Conservation (phyloP, 2,888 invertebrate genomes). For the Chrysolina americana region DNA sequence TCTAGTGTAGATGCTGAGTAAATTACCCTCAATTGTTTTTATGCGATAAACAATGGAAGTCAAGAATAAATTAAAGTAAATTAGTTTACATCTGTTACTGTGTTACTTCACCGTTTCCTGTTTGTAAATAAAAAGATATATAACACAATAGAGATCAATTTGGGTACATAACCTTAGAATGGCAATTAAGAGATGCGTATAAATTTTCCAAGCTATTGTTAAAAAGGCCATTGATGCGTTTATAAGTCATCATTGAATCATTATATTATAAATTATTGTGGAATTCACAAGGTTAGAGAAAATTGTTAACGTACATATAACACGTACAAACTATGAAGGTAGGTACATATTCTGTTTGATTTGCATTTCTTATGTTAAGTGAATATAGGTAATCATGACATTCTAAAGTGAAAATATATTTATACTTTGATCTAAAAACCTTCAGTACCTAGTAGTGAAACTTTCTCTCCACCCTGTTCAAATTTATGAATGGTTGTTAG, state of each 20-base stretch:
- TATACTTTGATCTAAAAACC: no score
- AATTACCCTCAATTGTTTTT: slow-evolving; percentile 5
- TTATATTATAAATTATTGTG: slow-evolving; percentile 7
- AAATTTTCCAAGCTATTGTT: slow-evolving; percentile 11
- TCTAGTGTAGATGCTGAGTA: background rate
- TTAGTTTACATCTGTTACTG: slow-evolving; percentile 4
- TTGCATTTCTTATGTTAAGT: background rate
- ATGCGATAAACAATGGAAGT: slow-evolving; percentile 1
- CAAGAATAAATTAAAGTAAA: background rate
- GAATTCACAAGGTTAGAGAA: slow-evolving; percentile 8
- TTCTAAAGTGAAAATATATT: no score
- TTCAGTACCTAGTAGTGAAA: no score
- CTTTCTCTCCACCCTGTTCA: no score
- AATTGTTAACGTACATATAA: slow-evolving; percentile 1
- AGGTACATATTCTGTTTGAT: background rate
- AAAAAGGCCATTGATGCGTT: slow-evolving; percentile 14
- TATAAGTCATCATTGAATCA: slow-evolving; percentile 6
- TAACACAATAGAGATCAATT: slow-evolving; percentile 28
- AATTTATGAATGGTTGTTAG: no score
- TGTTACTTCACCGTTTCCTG: slow-evolving; percentile 16
- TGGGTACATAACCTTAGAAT: slow-evolving; percentile 24
- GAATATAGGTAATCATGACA: no score
- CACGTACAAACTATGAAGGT: background rate
- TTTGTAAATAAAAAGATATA: slow-evolving; percentile 6
- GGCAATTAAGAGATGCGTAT: slow-evolving; percentile 25